Evolutionary conservation across 2,797 vertebrate species (phyloP), one percentile per base, ranked within the genome.

Genomic region (Sebastes minor): DNA sequence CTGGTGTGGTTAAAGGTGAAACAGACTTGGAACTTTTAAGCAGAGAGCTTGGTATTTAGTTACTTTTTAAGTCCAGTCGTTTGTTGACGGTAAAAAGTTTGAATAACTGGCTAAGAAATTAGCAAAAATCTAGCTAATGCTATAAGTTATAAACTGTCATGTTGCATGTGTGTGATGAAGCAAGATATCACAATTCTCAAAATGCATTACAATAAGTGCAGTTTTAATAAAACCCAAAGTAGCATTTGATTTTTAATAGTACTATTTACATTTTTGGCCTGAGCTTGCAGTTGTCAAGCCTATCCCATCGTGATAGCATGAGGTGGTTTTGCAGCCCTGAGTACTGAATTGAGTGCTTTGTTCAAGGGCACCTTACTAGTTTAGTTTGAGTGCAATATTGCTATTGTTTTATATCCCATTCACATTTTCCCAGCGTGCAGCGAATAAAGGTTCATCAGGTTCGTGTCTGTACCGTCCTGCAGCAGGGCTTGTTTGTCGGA

Each of bases 401-500:
- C 30, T 6, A 4, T 57, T 49, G 71, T 68, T 76, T 78, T 8
- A 32, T 32, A 16, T 64, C 72, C 64, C 71, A 53, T 73, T 78
- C 46, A 64, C 64, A 74, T 42, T 67, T 65, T 57, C 69, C 30
- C 70, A 62, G 70, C 22, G 16, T 76, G 75, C 22, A n/a, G 66
- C 1, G 11, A n/a, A 23, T 20, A 2, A 8, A 28, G 70, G 81
- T 77, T 86, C 74, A 83, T 23, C 67, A 8, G 80, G 82, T 80
- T 85, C 72, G 16, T 10, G 74, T 55, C 72, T 68, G 60, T 2
- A 52, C 59, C 32, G 60, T 83, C 60, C 68, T 70, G 16, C 81
- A 84, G 82, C 69, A 74, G 8, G 72, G 84, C 74, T 77, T 85
- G 88, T 87, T 86, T 83, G 85, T 73, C 52, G 62, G 81, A 73